Conservation (phyloP, 2,113 vertebrate species). For the Taurulus bubalis region DNA sequence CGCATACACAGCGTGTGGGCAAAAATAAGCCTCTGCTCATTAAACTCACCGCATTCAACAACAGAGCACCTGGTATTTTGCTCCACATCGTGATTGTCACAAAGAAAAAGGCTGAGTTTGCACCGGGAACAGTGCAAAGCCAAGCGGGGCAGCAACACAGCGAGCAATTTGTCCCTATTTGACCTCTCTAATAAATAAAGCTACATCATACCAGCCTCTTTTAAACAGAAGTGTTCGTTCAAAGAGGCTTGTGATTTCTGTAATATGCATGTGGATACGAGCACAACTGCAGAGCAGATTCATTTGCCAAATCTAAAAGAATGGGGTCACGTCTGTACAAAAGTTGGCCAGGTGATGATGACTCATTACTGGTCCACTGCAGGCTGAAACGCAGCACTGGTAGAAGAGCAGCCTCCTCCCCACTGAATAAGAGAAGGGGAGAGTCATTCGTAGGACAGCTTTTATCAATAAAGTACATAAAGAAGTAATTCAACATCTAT, state of each 20-base stretch:
- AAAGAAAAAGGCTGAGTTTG: slow-evolving; percentile 65
- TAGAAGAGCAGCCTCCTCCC: not conserved
- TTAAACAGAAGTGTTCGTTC: not conserved
- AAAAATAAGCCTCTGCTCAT: slow-evolving; percentile 70
- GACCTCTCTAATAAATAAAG: slow-evolving; percentile 20
- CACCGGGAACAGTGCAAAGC: slow-evolving; percentile 33
- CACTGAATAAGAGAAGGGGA: not conserved
- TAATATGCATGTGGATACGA: not conserved
- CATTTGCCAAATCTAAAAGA: not conserved
- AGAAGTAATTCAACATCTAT: slow-evolving; percentile 36
- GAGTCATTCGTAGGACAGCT: slow-evolving; percentile 11
- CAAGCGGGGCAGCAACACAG: slow-evolving; percentile 25
- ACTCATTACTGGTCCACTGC: slow-evolving; percentile 10
- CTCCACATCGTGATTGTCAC: slow-evolving; percentile 44
- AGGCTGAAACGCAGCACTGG: slow-evolving; percentile 4
- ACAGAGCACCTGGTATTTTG: slow-evolving; percentile 65
- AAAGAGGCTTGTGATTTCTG: not conserved
- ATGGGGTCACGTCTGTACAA: not conserved
- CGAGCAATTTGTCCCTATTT: slow-evolving; percentile 26
- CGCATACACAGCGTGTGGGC: slow-evolving; percentile 11
- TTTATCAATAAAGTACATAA: slow-evolving; percentile 22
- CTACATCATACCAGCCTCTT: not conserved
- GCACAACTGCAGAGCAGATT: slow-evolving; percentile 6
- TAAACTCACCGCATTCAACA: slow-evolving; percentile 52
- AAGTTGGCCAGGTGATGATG: not conserved